Conservation (phyloP, 1,140 invertebrate species). For the Drosophila burlai region DNA sequence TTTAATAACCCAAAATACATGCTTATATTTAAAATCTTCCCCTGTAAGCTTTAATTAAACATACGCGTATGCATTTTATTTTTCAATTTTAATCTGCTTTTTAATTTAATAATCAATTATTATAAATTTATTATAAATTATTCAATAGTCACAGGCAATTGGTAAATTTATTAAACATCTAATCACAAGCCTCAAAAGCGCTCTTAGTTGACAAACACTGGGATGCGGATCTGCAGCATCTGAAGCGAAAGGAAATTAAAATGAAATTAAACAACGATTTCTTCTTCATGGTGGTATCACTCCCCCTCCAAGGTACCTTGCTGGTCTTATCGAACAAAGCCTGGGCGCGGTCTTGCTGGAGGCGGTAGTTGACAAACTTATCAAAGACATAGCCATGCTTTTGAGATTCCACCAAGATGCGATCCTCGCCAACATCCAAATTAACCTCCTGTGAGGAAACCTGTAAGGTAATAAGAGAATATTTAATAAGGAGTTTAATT, state of each 20-base stretch:
- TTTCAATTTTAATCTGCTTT: neutral
- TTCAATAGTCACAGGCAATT: slow-evolving; percentile 5
- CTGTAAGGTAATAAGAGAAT: slow-evolving; percentile 85
- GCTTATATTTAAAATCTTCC: neutral
- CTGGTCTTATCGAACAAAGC: slow-evolving; percentile 88
- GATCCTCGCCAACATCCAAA: slow-evolving; percentile 90
- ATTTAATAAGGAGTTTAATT: no score
- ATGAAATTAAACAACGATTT: neutral
- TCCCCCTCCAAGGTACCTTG: slow-evolving; percentile 51
- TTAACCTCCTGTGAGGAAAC: slow-evolving; percentile 87
- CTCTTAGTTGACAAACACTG: slow-evolving; percentile 41
- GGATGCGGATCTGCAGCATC: slow-evolving; percentile 81
- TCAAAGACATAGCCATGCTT: slow-evolving; percentile 88
- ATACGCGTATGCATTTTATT: neutral
- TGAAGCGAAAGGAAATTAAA: slow-evolving; percentile 36
- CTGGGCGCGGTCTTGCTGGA: slow-evolving; percentile 87
- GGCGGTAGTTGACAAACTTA: slow-evolving; percentile 88
- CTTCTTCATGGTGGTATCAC: accelerated
- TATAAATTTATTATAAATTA: slow-evolving; percentile 16
- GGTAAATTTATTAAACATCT: neutral
- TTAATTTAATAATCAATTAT: no score
- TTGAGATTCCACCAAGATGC: slow-evolving; percentile 88
- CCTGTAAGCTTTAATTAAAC: neutral
- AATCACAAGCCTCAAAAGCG: neutral
- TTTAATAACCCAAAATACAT: neutral